Base-by-base conservation (phyloP, 2,113 vertebrate genomes). In the Cygnus atratus region DNA sequence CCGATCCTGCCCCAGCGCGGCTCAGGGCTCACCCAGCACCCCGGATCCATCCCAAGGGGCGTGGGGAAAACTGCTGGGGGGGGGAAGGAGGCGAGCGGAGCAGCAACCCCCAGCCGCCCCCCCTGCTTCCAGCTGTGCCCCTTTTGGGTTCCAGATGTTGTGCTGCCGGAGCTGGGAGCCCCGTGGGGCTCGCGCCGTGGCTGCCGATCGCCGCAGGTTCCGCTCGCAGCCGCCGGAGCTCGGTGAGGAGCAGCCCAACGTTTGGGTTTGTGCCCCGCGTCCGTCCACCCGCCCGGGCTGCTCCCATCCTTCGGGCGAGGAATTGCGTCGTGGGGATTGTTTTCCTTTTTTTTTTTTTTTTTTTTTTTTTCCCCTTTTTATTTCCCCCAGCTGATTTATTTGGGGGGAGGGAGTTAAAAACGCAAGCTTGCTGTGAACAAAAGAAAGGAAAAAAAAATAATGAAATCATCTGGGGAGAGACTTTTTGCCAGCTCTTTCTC, bases 11-110 rank as follows among this genome's bases (percentile, higher is more conserved):
- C 24, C 41, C 66, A 44, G 41, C 46, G 20, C 46, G 20, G 20
- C 46, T 48, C 48, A 2, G 1, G 6, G 31, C 66, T 11, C 19
- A 31, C 11, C 18, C 2, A 2, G 21, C 13, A 57, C 18, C 10
- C 16, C 3, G 44, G 21, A 28, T 80, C 50, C 25, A 2, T 3
- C 35, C 22, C 0, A 2, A 1, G 0, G 1, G 15, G 57, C 25
- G 2, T 3, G 8, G 44, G 6, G 6, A 25, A 7, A 68, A 13
- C 18, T 0, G 1, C 63, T n/a, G 5, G n/a, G 35, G 58, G 46
- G 44, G 17, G 11, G 15, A 4, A 2, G 3, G 12, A 4, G 9
- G 26, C 66, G 46, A 4, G 29, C 50, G 1, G 43, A 11, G 4
- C 44, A 7, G 20, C 16, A 3, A 3, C 3, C 77, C 48, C 7